Percentiles rank a stretch among this genome's conserved stretches.
These are phyloP conservation scores for Griposia aprilina DNA, from an alignment of 2,888 invertebrate genomes.

Conservation along the genomic window DNA sequence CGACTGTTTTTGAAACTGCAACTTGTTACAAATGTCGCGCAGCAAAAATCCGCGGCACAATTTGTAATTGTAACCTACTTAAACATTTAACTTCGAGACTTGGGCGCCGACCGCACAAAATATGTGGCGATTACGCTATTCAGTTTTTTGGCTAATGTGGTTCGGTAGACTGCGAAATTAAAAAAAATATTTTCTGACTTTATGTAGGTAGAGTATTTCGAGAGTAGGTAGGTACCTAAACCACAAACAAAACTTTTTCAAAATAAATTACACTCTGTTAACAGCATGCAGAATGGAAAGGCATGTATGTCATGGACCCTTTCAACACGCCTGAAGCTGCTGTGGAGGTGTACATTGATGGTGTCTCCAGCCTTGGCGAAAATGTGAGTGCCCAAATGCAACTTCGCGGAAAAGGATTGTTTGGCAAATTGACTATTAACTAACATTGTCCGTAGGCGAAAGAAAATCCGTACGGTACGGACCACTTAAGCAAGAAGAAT, in stretches of 20 bases:
- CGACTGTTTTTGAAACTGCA: background rate
- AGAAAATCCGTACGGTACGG: no score
- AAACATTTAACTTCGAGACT: background rate
- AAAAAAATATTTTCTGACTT: background rate
- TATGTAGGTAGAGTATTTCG: background rate
- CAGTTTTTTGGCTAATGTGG: background rate
- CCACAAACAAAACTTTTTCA: background rate
- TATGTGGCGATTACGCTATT: background rate
- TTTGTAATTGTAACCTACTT: background rate
- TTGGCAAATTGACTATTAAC: background rate
- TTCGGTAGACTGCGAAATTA: background rate
- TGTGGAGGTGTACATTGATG: slow-evolving; percentile 93
- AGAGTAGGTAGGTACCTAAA: background rate
- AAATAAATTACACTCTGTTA: slow-evolving; percentile 15
- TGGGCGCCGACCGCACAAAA: background rate
- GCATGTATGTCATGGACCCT: slow-evolving; percentile 92
- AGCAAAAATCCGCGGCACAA: background rate
- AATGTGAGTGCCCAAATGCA: slow-evolving; percentile 75
- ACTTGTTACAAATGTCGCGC: no score
- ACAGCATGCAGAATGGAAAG: slow-evolving; percentile 92
- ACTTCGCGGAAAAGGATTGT: background rate
- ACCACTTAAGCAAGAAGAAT: no score
- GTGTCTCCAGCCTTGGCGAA: slow-evolving; percentile 89
- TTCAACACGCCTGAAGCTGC: slow-evolving; percentile 93
- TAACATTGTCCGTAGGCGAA: no score